Conservation (phyloP, 1,140 invertebrate species). For the Neodiprion virginianus region DNA sequence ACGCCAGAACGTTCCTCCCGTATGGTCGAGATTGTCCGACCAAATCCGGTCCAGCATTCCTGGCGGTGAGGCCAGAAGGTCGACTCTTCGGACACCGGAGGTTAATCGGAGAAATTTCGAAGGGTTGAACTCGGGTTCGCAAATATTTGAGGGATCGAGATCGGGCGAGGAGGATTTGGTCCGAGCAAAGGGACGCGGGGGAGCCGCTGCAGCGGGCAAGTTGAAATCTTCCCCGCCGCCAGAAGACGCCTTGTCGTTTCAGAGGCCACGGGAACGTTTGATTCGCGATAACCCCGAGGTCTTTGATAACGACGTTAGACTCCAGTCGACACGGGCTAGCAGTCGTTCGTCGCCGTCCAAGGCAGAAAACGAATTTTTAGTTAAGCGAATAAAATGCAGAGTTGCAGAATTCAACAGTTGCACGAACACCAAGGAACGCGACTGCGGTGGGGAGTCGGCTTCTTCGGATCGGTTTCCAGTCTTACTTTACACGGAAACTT, state of each 20-base stretch:
- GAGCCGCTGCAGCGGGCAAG: slow-evolving; percentile 24
- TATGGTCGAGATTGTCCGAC: background rate
- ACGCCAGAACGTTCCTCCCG: background rate
- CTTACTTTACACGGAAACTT: background rate
- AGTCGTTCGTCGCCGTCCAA: slow-evolving; percentile 1
- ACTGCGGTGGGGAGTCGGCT: background rate
- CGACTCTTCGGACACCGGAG: background rate
- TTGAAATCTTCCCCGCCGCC: slow-evolving; percentile 48
- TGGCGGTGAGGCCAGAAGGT: slow-evolving; percentile 4
- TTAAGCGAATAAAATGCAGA: slow-evolving; percentile 33
- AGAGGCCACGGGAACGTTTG: slow-evolving; percentile 26
- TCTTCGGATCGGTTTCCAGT: background rate
- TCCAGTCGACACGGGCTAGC: background rate
- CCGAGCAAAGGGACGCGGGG: background rate
- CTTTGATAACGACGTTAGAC: slow-evolving; percentile 35
- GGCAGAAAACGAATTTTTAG: background rate
- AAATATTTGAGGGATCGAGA: background rate
- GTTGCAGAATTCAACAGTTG: slow-evolving; percentile 32
- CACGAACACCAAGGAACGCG: background rate
- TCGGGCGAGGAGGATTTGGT: background rate
- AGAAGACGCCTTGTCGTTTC: slow-evolving; percentile 29
- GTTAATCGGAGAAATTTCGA: background rate
- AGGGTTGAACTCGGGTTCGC: slow-evolving; percentile 16
- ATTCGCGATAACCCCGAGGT: slow-evolving; percentile 38
- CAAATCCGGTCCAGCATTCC: background rate